phyloP scores from a whole-genome alignment of 2,888 invertebrate genomes.

The Agriopis aurantiaria region DNA sequence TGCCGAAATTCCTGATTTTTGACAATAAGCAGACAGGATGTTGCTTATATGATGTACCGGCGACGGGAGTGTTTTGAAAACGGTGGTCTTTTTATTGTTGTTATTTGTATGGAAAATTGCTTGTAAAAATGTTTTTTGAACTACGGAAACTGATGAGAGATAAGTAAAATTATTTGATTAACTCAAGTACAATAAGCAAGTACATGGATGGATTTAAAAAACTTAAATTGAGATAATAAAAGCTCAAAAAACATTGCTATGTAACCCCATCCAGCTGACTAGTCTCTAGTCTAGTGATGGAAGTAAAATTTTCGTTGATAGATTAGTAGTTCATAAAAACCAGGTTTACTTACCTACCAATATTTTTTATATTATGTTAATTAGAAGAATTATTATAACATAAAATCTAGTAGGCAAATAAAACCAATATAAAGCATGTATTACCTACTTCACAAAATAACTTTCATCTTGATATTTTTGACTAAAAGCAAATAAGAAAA shows the following conservation, averaged over 20 bases:
- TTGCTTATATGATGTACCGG: constrained; percentile 81
- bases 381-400: too few species aligned
- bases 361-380: too few species aligned
- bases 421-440: neutral
- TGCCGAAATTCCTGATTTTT: constrained; percentile 86
- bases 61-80: constrained; percentile 47
- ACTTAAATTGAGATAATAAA: too few species aligned
- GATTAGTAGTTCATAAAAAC: too few species aligned
- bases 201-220: too few species aligned
- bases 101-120: constrained; percentile 29
- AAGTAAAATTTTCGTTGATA: too few species aligned
- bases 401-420: neutral
- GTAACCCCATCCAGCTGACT: too few species aligned
- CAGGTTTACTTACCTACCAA: too few species aligned
- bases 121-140: neutral
- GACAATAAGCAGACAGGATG: constrained; percentile 86
- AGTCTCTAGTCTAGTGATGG: too few species aligned
- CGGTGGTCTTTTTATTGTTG: constrained; percentile 31
- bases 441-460: neutral
- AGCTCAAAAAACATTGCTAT: too few species aligned
- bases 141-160: neutral
- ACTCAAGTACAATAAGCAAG: too few species aligned
- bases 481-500: constrained; percentile 10
- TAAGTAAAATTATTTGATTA: too few species aligned
- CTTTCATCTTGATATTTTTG: neutral